Evolutionary conservation across 2,888 invertebrate genomes (phyloP), one percentile per base, ranked within the genome.

Genomic region (Crematogaster levior): DNA sequence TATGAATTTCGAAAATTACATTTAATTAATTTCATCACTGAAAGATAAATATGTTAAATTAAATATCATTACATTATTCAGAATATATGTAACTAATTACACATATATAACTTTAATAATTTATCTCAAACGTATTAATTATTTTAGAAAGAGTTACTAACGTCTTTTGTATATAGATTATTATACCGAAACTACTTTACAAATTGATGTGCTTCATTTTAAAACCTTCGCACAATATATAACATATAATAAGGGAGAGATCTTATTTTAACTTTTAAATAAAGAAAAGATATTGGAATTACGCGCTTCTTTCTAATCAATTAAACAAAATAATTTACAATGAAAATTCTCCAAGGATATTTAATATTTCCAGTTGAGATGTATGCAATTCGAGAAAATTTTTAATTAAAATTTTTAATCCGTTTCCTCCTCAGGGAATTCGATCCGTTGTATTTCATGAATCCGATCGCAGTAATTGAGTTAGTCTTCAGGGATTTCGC

Each of bases 391-490:
- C 43, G 5, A 10, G 43, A 24, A 21, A 72, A 56, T 70, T 77
- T 77, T 77, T 70, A 70, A 77, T 77, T 70, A 70, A 56, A 77
- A 77, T n/a, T n/a, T n/a, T n/a, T n/a, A n/a, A n/a, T 70, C 72
- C 12, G 40, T 43, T 40, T n/a, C 15, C 24, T 18, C 72, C 56
- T 5, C 27, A 1, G 30, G 43, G 43, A 40, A 56, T 21, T 30
- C 18, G 18, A 21, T 34, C 18, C 24, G 15, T 40, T 77, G 56
- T 77, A 56, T 77, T 43, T 27, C 68, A 40, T 9, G 12, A 12
- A 12, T 79, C 30, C 10, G 56, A 72, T 56, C 53, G 30, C 18
- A 24, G 43, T 56, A 79, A 70, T 79, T 56, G 56, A 18, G 21
- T 53, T 43, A 43, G 30, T 30, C 53, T 12, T 24, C n/a, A 34